Evolutionary conservation across 2,113 vertebrate genomes (phyloP).

Genomic region (Platycercus adscitus): DNA sequence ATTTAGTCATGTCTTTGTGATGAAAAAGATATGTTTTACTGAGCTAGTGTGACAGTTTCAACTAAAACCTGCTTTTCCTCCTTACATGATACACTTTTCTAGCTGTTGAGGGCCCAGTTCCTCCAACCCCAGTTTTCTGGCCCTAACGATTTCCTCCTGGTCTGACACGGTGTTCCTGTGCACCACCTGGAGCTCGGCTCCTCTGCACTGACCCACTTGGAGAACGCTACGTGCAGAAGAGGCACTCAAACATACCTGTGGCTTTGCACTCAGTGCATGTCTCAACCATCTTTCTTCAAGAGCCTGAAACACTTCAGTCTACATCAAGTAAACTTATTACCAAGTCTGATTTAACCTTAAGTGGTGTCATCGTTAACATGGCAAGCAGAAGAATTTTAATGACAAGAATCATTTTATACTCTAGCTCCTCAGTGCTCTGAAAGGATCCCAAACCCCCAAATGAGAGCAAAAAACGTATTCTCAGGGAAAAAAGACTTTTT

Average conservation of each 20-base stretch:
- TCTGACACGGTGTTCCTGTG: not conserved
- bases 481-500: conserved; percentile 13
- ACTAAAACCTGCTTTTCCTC: not conserved
- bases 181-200: not conserved
- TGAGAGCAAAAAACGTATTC: not conserved
- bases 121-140: not conserved
- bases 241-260: not conserved
- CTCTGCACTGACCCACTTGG: not conserved
- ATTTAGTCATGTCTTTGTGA: fast-evolving
- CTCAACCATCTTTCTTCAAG: not conserved
- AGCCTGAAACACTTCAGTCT: conserved; percentile 28
- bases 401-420: conserved; percentile 39
- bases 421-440: conserved; percentile 36
- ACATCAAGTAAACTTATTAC: conserved; percentile 63
- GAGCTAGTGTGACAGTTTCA: not conserved
- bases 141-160: not conserved
- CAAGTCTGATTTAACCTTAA: conserved; percentile 46
- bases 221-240: not conserved
- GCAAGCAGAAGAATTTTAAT: conserved; percentile 56
- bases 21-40: not conserved
- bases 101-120: not conserved
- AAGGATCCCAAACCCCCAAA: conserved; percentile 33
- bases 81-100: not conserved
- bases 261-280: conserved; percentile 13
- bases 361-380: conserved; percentile 40